These are phyloP conservation scores for Planococcus citri DNA, from an alignment of 1,140 invertebrate genomes.

Conservation along the genomic window DNA sequence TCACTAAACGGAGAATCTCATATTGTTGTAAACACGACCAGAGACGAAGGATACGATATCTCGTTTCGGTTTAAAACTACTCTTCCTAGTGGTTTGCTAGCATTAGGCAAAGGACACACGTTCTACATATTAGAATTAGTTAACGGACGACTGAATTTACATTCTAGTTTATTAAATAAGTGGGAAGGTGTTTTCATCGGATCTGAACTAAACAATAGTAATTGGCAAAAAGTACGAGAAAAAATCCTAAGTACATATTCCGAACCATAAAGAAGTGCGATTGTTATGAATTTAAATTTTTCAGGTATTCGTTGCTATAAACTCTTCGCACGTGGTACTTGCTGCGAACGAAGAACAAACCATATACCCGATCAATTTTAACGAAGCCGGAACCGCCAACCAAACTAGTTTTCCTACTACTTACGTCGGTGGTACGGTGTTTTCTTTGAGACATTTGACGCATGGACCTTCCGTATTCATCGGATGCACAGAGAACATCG, in stretches of 20 bases:
- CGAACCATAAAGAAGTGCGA: neutral
- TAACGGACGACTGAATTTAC: constrained; percentile 67
- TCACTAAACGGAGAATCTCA: constrained; percentile 66
- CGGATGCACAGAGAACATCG: constrained; percentile 83
- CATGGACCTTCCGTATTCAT: constrained; percentile 64
- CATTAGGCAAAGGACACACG: constrained; percentile 65
- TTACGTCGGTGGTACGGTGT: constrained; percentile 60
- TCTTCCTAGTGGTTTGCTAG: constrained; percentile 67
- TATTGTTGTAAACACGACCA: constrained; percentile 59
- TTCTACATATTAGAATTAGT: constrained; percentile 71
- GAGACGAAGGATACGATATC: constrained; percentile 76
- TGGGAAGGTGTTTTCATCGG: constrained; percentile 80
- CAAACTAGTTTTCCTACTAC: constrained; percentile 69
- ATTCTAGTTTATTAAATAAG: constrained; percentile 72
- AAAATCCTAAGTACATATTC: too few relatives aligned
- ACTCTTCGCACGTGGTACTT: constrained; percentile 68
- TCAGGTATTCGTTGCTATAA: constrained; percentile 69
- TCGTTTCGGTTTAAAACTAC: constrained; percentile 84
- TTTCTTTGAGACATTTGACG: constrained; percentile 50
- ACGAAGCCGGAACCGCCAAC: constrained; percentile 54
- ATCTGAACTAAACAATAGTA: constrained; percentile 64
- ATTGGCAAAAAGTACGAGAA: constrained; percentile 61
- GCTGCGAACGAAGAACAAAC: constrained; percentile 78
- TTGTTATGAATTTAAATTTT: too few relatives aligned
- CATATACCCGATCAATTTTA: constrained; percentile 70